phyloP scores from a whole-genome alignment of 2,888 invertebrate genomes.

The Ichneumon xanthorius region DNA sequence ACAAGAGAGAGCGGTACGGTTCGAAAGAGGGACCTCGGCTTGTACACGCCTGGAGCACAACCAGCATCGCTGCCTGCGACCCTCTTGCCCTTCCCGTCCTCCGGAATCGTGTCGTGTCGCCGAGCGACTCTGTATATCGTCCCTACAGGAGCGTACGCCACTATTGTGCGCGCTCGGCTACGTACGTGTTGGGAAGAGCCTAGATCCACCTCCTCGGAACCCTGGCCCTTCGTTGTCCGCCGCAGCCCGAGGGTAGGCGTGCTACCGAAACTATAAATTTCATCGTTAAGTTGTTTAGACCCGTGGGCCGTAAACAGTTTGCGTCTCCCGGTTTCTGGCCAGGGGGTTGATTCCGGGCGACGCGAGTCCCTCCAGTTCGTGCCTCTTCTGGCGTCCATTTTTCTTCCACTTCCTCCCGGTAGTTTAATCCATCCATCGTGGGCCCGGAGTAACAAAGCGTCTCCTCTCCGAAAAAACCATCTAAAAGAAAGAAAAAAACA shows the following conservation, averaged over 20 bases:
- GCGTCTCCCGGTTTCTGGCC: slow-evolving; percentile 62
- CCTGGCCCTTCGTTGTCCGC: slow-evolving; percentile 64
- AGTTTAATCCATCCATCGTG: not conserved
- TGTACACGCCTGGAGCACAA: slow-evolving; percentile 34
- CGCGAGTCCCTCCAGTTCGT: slow-evolving; percentile 67
- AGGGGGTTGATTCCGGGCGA: slow-evolving; percentile 77
- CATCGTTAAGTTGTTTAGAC: slow-evolving; percentile 85
- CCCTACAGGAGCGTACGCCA: not conserved
- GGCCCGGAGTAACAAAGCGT: no score
- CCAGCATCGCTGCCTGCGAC: slow-evolving; percentile 54
- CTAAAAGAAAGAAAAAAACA: no score
- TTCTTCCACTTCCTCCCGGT: not conserved
- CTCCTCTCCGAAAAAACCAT: no score
- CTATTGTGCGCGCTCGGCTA: slow-evolving; percentile 7
- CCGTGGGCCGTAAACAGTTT: slow-evolving; percentile 82
- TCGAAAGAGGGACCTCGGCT: slow-evolving; percentile 67
- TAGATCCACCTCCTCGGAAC: slow-evolving; percentile 51
- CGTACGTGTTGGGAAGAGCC: slow-evolving; percentile 32
- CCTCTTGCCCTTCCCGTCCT: slow-evolving; percentile 62
- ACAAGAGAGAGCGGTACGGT: slow-evolving; percentile 79
- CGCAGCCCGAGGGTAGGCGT: slow-evolving; percentile 79
- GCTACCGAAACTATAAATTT: slow-evolving; percentile 84
- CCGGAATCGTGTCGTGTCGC: slow-evolving; percentile 44
- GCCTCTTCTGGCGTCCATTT: slow-evolving; percentile 2
- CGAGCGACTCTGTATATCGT: slow-evolving; percentile 37